These are phyloP conservation scores for Chloromyia formosa DNA, from an alignment of 2,888 invertebrate genomes.

Conservation along the genomic window DNA sequence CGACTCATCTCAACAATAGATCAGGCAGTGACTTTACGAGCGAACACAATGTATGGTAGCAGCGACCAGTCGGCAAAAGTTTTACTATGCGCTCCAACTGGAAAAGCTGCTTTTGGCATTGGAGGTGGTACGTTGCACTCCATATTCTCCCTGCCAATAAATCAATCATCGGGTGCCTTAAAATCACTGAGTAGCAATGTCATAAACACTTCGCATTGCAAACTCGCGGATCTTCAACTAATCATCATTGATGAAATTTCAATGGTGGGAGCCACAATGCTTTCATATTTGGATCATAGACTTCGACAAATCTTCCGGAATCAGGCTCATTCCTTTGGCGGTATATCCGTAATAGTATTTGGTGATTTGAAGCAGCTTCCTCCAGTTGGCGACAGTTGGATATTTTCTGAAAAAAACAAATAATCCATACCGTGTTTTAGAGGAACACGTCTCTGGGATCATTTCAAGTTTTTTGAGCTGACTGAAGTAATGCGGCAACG, in stretches of 20 bases:
- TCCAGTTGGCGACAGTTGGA: constrained; percentile 53
- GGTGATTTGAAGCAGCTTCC: constrained; percentile 58
- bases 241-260: constrained; percentile 59
- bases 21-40: background rate
- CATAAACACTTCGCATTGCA: background rate
- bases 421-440: constrained; percentile 33
- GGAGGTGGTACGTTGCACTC: background rate
- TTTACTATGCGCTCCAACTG: background rate
- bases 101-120: background rate
- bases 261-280: constrained; percentile 54
- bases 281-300: constrained; percentile 47
- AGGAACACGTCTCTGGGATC: constrained; percentile 51
- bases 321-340: constrained; percentile 54
- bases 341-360: constrained; percentile 55
- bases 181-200: background rate
- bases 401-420: constrained; percentile 50
- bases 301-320: constrained; percentile 55
- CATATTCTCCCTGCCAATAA: background rate
- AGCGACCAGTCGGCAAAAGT: background rate
- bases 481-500: constrained; percentile 56
- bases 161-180: background rate
- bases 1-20: background rate
- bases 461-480: constrained; percentile 53
- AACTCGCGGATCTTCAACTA: constrained; percentile 46
- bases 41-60: no score